Evolutionary conservation across 2,797 vertebrate species (phyloP).

Genomic region (Fistularia tabacaria): DNA sequence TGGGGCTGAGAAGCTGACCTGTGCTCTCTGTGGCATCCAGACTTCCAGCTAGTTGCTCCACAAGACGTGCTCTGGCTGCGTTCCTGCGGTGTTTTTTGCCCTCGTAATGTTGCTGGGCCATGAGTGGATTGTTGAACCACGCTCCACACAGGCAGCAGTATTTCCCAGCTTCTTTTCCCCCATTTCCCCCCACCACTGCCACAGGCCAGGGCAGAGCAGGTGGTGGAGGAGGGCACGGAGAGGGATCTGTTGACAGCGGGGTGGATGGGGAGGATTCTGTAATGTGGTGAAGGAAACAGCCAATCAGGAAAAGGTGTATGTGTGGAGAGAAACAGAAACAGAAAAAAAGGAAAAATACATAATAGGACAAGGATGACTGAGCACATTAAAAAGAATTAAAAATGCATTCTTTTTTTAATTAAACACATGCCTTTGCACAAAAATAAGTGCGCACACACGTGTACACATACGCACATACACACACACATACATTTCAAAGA

Average conservation of each 20-base stretch:
- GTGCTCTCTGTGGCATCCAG: slow-evolving; percentile 80
- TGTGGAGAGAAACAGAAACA: background rate
- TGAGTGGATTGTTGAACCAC: slow-evolving; percentile 86
- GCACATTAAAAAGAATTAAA: background rate
- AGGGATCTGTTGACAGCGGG: slow-evolving; percentile 62
- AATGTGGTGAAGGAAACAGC: background rate
- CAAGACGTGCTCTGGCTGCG: slow-evolving; percentile 75
- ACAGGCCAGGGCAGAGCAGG: slow-evolving; percentile 60
- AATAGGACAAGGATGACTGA: background rate
- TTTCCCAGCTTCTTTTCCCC: slow-evolving; percentile 76
- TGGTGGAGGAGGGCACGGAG: slow-evolving; percentile 46
- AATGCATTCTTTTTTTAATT: background rate
- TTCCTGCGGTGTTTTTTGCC: slow-evolving; percentile 85
- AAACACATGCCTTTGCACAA: background rate
- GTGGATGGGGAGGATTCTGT: slow-evolving; percentile 74
- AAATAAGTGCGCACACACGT: background rate
- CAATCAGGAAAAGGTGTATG: background rate
- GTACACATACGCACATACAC: background rate
- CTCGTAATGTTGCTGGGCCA: slow-evolving; percentile 85
- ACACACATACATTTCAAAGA: slow-evolving; percentile 5
- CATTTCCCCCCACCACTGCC: slow-evolving; percentile 56
- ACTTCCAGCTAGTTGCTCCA: slow-evolving; percentile 79
- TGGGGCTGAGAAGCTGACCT: slow-evolving; percentile 65
- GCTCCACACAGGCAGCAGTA: slow-evolving; percentile 82
- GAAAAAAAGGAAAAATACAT: background rate